A percentile compares a stretch with the other conserved stretches of the same genome.
Evolutionary conservation across 2,888 invertebrate species (phyloP).

Genomic region (Hecatera dysodea): DNA sequence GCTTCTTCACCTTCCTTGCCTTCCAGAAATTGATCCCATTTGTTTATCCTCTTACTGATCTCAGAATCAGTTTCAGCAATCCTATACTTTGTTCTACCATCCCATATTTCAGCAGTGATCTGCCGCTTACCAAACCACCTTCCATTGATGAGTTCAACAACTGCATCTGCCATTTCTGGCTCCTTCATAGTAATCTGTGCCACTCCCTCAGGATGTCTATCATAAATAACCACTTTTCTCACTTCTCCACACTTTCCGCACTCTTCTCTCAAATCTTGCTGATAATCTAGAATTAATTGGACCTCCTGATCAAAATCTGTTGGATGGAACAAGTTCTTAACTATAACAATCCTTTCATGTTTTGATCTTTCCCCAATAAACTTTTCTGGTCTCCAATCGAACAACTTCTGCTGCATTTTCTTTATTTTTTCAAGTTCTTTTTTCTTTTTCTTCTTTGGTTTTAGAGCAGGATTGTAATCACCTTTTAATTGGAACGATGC

Average conservation of each 20-base stretch:
- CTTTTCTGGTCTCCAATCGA: constrained; percentile 99
- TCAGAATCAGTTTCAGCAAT: constrained; percentile 98
- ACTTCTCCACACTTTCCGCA: constrained; percentile 98
- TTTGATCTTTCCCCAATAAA: constrained; percentile 96
- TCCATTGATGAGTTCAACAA: constrained; percentile 96
- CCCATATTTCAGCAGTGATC: constrained; percentile 97
- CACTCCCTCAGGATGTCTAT: constrained; percentile 98
- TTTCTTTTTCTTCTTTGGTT: constrained; percentile 97
- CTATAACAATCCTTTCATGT: constrained; percentile 97
- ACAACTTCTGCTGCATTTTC: constrained; percentile 98
- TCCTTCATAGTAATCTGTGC: constrained; percentile 97
- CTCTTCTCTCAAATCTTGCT: constrained; percentile 97
- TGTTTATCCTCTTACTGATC: constrained; percentile 94
- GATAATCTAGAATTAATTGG: constrained; percentile 96
- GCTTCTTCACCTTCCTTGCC: constrained; percentile 84
- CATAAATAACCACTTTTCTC: constrained; percentile 97
- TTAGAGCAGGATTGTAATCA: constrained; percentile 97
- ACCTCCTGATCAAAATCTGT: constrained; percentile 97
- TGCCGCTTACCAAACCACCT: constrained; percentile 97
- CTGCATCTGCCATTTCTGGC: constrained; percentile 97
- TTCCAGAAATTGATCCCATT: constrained; percentile 97
- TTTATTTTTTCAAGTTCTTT: constrained; percentile 97
- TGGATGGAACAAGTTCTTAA: constrained; percentile 98
- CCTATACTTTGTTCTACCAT: constrained; percentile 98
- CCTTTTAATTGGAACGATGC: constrained; percentile 99